Conservation (phyloP, 2,113 vertebrate genomes). For the Delphinapterus leucas region DNA sequence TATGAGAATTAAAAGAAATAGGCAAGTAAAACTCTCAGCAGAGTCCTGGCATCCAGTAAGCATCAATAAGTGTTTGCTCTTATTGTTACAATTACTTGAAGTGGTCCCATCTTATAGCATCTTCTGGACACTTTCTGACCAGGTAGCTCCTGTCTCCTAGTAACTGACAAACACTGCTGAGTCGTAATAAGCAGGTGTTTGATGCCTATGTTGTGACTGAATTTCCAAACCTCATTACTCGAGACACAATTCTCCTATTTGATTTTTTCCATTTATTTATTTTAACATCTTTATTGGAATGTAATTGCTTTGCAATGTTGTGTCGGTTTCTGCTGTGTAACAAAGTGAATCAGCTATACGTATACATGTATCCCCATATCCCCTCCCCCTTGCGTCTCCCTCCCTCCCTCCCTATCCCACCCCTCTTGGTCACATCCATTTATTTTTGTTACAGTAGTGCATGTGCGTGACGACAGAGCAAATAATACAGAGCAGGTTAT, state of each 20-base stretch:
- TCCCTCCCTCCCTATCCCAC: too few relatives aligned
- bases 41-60: background rate
- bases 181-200: background rate
- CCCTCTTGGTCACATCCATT: background rate
- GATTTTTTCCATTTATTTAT: background rate
- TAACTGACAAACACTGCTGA: background rate
- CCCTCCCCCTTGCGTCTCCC: too few relatives aligned
- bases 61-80: background rate
- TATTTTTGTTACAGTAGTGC: background rate
- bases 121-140: background rate
- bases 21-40: background rate
- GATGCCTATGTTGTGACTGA: background rate
- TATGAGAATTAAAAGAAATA: background rate
- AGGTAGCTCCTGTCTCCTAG: background rate
- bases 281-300: background rate
- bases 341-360: too few relatives aligned
- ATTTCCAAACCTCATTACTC: background rate
- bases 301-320: too few relatives aligned
- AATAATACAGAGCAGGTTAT: background rate
- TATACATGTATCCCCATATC: too few relatives aligned
- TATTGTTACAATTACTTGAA: background rate
- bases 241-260: background rate
- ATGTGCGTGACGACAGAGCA: background rate
- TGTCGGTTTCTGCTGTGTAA: too few relatives aligned
- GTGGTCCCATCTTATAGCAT: background rate